Conservation (phyloP, 2,797 vertebrate species). For the Pristis pectinata region DNA sequence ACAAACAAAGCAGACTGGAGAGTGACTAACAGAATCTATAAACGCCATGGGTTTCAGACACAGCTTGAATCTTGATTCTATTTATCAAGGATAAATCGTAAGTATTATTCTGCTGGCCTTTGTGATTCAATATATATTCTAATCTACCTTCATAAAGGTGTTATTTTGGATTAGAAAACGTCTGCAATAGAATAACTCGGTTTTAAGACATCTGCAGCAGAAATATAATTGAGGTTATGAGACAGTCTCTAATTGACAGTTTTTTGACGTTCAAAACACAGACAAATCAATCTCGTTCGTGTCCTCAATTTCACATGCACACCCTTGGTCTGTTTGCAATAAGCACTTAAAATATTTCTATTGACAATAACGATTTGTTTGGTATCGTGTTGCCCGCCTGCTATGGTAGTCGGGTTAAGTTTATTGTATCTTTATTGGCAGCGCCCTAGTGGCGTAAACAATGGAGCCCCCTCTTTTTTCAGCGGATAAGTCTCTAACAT, state of each 20-base stretch:
- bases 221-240: not conserved
- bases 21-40: not conserved
- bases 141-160: not conserved
- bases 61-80: not conserved
- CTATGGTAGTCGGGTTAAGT: not conserved
- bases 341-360: not conserved
- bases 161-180: not conserved
- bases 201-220: not conserved
- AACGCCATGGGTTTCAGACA: slow-evolving; percentile 13
- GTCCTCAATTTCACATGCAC: not conserved
- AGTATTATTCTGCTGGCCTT: not conserved
- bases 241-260: not conserved
- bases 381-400: no score
- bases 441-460: not conserved
- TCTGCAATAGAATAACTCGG: not conserved
- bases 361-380: not conserved
- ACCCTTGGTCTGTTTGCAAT: not conserved
- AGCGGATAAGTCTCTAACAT: not conserved
- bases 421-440: not conserved
- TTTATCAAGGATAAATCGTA: slow-evolving; percentile 14
- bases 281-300: not conserved
- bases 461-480: not conserved
- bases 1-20: not conserved
- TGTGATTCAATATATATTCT: not conserved
- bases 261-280: not conserved